Percentiles rank a stretch among this genome's conserved stretches.
phyloP scores from a whole-genome alignment of 64 coral and sea anemone species.

The Montipora capricornis region DNA sequence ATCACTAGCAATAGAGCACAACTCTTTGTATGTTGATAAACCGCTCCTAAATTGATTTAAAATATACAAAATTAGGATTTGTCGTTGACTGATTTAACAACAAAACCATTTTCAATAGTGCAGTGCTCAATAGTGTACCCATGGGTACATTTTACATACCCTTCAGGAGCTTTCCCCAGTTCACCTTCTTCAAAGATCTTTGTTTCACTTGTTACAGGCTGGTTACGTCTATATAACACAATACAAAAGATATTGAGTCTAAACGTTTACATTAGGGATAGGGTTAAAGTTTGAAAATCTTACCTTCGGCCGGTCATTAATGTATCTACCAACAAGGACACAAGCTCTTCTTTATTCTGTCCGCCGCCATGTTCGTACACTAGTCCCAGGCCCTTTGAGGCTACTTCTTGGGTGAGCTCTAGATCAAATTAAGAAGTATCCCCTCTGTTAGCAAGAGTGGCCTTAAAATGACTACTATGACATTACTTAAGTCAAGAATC shows the following conservation, averaged over 20 bases:
- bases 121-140: too few relatives aligned
- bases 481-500: too few relatives aligned
- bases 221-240: constrained; percentile 21
- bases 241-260: neutral
- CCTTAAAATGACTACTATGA: too few relatives aligned
- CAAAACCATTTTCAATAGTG: neutral
- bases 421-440: neutral
- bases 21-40: constrained; percentile 93
- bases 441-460: too few relatives aligned
- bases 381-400: constrained; percentile 95
- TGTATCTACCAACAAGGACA: constrained; percentile 84
- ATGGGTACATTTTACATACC: neutral
- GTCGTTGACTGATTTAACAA: too few relatives aligned
- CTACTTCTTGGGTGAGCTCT: constrained; percentile 96
- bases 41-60: constrained; percentile 45
- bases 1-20: constrained; percentile 96
- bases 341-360: constrained; percentile 82
- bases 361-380: constrained; percentile 92
- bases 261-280: neutral
- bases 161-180: constrained; percentile 49
- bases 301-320: constrained; percentile 78
- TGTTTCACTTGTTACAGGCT: constrained; percentile 63
- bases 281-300: neutral
- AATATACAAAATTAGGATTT: neutral
- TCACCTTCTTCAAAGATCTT: constrained; percentile 85